phyloP scores from a whole-genome alignment of 2,113 vertebrate species.

The Zootoca vivipara region DNA sequence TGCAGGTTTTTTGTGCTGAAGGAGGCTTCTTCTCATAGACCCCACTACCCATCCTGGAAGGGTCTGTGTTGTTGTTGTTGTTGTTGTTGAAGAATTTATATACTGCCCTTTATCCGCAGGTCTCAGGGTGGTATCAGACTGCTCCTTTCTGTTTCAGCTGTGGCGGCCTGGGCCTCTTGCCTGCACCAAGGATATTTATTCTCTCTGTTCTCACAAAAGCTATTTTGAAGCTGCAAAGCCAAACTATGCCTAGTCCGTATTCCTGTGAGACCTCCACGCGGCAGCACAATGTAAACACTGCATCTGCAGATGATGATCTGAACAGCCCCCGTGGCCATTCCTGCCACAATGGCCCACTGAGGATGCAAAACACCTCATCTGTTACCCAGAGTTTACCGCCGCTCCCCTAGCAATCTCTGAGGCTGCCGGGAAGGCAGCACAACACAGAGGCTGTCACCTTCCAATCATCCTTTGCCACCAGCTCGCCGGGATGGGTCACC shows the following conservation, averaged over 20 bases:
- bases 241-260: accelerated
- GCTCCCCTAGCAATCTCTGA: neutral
- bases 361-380: accelerated
- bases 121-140: too few species aligned
- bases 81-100: too few species aligned
- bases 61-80: too few species aligned
- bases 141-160: too few species aligned
- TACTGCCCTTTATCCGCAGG: too few species aligned
- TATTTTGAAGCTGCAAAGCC: neutral
- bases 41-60: too few species aligned
- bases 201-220: neutral
- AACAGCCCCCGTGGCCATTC: accelerated
- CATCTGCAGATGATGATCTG: neutral
- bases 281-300: neutral
- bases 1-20: too few species aligned
- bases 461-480: neutral
- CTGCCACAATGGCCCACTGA: accelerated
- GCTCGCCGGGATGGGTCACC: neutral
- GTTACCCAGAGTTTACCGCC: accelerated
- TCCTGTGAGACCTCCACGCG: accelerated
- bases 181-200: too few species aligned
- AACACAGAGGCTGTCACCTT: accelerated
- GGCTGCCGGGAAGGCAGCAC: accelerated
- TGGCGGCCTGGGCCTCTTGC: too few species aligned
- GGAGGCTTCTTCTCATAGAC: too few species aligned